Conservation (phyloP, 2,797 vertebrate genomes). For the Poecilia picta region DNA sequence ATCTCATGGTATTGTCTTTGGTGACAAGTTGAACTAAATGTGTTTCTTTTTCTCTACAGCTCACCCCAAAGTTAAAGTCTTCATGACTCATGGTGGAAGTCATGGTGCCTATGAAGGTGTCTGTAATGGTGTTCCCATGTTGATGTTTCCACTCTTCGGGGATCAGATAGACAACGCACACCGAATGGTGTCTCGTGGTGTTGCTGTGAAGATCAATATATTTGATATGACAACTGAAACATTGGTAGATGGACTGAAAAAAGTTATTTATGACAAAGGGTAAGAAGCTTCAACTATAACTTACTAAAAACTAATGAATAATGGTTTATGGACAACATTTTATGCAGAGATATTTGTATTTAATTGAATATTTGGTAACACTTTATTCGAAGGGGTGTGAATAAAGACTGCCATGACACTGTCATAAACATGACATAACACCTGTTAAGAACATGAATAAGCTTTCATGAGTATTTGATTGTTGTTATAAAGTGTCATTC, state of each 20-base stretch:
- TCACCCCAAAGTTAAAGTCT: conserved; percentile 89
- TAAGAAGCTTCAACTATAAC: conserved; percentile 57
- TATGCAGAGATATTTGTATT: too few species aligned
- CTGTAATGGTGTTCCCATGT: conserved; percentile 91
- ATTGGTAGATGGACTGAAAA: conserved; percentile 79
- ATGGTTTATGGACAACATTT: too few species aligned
- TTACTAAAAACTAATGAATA: not conserved
- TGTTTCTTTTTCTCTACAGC: conserved; percentile 55
- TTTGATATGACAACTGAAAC: conserved; percentile 81
- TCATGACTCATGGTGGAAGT: conserved; percentile 91
- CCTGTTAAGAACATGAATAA: too few species aligned
- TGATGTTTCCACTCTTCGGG: conserved; percentile 92
- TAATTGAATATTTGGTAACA: too few species aligned
- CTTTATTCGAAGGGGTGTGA: too few species aligned
- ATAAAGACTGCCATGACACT: too few species aligned
- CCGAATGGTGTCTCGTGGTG: conserved; percentile 83
- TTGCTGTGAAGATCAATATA: conserved; percentile 82
- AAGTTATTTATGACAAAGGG: conserved; percentile 87
- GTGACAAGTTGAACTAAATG: too few species aligned
- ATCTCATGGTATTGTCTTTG: not conserved
- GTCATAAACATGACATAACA: too few species aligned
- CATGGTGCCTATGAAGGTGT: conserved; percentile 92
- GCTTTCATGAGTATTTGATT: too few species aligned
- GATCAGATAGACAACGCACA: conserved; percentile 90
- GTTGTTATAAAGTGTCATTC: too few species aligned